Evolutionary conservation across 2,113 vertebrate genomes (phyloP).

Genomic region (Anser cygnoides): DNA sequence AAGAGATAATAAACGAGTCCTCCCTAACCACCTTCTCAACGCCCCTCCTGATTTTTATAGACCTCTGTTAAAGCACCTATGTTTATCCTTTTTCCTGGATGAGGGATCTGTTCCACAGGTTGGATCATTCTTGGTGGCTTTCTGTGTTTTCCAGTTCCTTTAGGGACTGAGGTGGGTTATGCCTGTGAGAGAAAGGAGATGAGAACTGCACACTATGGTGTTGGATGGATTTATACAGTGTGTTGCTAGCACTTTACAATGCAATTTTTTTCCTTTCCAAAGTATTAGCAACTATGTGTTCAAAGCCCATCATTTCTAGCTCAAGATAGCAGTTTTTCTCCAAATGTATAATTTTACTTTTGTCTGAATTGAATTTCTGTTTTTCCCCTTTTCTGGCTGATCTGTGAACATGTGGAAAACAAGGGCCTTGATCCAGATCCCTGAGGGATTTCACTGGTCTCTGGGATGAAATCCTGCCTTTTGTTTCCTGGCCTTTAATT

Average conservation of each 20-base stretch:
- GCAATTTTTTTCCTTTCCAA: neutral
- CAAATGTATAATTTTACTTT: neutral
- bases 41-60: neutral
- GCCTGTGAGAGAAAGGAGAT: neutral
- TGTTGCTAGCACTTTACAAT: neutral
- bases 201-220: accelerated
- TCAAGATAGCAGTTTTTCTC: neutral
- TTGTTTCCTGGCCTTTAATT: neutral
- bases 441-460: neutral
- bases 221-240: neutral
- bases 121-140: neutral
- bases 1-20: neutral
- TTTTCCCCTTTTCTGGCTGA: neutral
- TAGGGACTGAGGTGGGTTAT: neutral
- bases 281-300: neutral
- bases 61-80: neutral
- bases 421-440: neutral
- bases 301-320: neutral
- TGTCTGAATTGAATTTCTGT: neutral
- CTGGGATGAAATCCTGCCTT: neutral
- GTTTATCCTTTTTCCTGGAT: neutral
- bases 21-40: neutral
- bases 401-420: neutral
- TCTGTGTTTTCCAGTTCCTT: neutral
- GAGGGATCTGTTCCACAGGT: neutral